phyloP scores from a whole-genome alignment of 2,888 invertebrate species.

The Mayetiola destructor region DNA sequence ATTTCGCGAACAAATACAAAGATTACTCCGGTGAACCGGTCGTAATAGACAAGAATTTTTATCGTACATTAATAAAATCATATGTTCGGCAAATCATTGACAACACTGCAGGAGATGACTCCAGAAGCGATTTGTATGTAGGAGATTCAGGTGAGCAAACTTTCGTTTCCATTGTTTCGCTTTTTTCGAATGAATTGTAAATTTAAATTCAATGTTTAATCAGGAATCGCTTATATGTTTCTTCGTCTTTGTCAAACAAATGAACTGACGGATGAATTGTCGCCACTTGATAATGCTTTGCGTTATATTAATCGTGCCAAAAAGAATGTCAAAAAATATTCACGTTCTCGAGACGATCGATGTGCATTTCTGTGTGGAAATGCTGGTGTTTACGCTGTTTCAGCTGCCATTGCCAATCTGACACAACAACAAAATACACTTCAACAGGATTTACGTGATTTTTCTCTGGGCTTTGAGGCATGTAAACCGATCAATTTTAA shows the following conservation, averaged over 20 bases:
- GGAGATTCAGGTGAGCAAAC: constrained; percentile 28
- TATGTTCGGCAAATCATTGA: constrained; percentile 33
- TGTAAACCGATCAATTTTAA: constrained; percentile 43
- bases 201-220: not conserved
- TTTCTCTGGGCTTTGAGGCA: constrained; percentile 29
- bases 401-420: constrained; percentile 43
- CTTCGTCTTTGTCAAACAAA: constrained; percentile 43
- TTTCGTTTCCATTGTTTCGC: not conserved
- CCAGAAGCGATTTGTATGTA: constrained; percentile 33
- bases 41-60: constrained; percentile 28
- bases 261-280: constrained; percentile 29
- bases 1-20: constrained; percentile 30
- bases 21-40: constrained; percentile 27
- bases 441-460: constrained; percentile 27
- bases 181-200: not conserved
- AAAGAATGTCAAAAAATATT: constrained; percentile 36
- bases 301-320: constrained; percentile 50
- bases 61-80: constrained; percentile 30
- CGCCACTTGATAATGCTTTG: constrained; percentile 43
- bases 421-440: constrained; percentile 36
- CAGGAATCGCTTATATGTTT: constrained; percentile 61
- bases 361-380: constrained; percentile 66
- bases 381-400: constrained; percentile 60
- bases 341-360: constrained; percentile 40
- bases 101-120: constrained; percentile 28